These are phyloP conservation scores for Heteromyza rotundicornis DNA, from an alignment of 2,888 invertebrate species.

Conservation along the genomic window DNA sequence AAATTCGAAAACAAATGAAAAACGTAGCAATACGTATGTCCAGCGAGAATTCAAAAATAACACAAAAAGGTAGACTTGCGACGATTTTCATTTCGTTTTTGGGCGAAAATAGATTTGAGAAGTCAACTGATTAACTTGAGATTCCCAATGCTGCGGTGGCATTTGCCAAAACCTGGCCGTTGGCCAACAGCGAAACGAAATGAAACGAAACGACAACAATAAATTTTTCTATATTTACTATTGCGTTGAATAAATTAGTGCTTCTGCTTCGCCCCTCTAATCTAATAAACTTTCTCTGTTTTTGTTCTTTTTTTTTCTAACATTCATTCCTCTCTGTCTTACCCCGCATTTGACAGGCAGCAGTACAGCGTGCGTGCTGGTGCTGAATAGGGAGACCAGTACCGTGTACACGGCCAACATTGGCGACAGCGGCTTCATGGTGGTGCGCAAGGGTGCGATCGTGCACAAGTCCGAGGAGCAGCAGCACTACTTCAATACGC, in stretches of 20 bases:
- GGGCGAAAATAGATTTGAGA: background rate
- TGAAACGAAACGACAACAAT: background rate
- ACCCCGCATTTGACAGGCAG: too few relatives aligned
- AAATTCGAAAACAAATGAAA: too few relatives aligned
- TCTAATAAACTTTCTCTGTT: background rate
- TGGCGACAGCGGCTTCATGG: constrained; percentile 98
- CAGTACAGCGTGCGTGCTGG: constrained; percentile 96
- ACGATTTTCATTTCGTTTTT: too few relatives aligned
- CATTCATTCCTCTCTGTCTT: constrained; percentile 16
- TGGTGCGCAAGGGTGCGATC: constrained; percentile 84
- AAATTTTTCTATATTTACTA: background rate
- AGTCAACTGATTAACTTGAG: too few relatives aligned
- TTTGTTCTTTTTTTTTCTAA: too few relatives aligned
- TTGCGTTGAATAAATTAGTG: background rate
- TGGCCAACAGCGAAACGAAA: background rate
- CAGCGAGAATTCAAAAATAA: too few relatives aligned
- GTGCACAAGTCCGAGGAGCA: constrained; percentile 95
- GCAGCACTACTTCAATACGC: constrained; percentile 98
- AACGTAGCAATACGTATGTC: too few relatives aligned
- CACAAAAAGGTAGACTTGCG: too few relatives aligned
- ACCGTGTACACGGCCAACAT: constrained; percentile 96
- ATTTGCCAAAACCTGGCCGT: background rate
- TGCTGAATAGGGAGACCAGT: constrained; percentile 87
- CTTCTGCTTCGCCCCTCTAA: background rate
- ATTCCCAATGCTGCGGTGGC: background rate